phyloP scores from a whole-genome alignment of 2,888 invertebrate genomes.

The Smittia aterrima region DNA sequence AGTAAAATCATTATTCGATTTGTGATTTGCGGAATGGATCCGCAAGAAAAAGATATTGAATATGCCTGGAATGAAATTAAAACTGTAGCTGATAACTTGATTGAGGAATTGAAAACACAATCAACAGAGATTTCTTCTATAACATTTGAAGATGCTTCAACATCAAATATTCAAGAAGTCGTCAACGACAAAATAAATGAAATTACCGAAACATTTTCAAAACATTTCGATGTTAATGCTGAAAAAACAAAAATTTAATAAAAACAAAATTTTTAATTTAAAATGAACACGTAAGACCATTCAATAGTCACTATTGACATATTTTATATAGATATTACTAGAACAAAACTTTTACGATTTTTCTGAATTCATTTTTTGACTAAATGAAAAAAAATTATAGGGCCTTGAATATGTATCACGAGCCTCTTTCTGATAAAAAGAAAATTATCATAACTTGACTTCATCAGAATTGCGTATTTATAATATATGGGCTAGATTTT shows the following conservation, averaged over 20 bases:
- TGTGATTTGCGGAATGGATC: conserved; percentile 73
- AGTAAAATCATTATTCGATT: conserved; percentile 74
- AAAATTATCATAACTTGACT: too few relatives aligned
- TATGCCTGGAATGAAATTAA: conserved; percentile 70
- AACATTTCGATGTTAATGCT: not conserved
- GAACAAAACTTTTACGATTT: too few relatives aligned
- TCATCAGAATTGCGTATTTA: too few relatives aligned
- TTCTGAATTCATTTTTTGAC: too few relatives aligned
- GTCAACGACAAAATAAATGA: conserved; percentile 18
- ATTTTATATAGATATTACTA: too few relatives aligned
- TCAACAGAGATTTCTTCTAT: not conserved
- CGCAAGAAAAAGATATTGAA: conserved; percentile 68
- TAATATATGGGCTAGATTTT: too few relatives aligned
- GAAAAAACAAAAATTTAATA: conserved; percentile 14
- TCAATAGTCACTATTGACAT: too few relatives aligned
- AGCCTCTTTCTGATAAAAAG: too few relatives aligned
- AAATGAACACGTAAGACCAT: too few relatives aligned
- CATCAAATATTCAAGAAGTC: not conserved
- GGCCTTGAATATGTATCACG: too few relatives aligned
- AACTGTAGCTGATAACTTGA: conserved; percentile 56
- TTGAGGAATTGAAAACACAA: conserved; percentile 17
- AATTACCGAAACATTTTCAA: not conserved
- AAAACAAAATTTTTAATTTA: not conserved
- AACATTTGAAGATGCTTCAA: not conserved
- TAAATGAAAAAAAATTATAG: too few relatives aligned